These are phyloP conservation scores for Scolanthus callimorphus DNA, from an alignment of 92 coral and sea anemone species.

Conservation along the genomic window DNA sequence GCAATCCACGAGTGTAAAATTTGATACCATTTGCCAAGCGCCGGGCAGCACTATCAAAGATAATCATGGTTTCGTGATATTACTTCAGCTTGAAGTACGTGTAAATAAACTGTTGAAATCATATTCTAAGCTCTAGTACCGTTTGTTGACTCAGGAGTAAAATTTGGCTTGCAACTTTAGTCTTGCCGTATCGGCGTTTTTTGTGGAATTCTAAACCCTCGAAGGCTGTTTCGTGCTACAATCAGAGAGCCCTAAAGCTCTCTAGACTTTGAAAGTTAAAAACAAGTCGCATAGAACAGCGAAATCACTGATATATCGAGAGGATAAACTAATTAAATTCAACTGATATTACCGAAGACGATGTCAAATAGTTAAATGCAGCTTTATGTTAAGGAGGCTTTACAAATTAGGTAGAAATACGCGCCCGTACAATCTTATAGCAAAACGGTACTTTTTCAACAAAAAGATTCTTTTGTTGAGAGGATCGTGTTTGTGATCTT, in stretches of 20 bases:
- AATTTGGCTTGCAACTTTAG: background rate
- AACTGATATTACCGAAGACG: constrained; percentile 12
- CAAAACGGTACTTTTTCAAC: no score
- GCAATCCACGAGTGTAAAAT: background rate
- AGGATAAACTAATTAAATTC: constrained; percentile 31
- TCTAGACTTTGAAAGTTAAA: background rate
- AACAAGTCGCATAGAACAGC: constrained; percentile 12
- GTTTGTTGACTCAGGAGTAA: background rate
- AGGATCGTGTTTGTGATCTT: background rate
- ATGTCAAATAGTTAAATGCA: constrained; percentile 15
- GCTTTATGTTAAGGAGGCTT: constrained; percentile 8
- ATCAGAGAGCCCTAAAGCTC: background rate
- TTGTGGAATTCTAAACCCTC: background rate
- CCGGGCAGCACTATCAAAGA: background rate
- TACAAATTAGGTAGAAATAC: constrained; percentile 4
- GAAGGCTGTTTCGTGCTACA: background rate
- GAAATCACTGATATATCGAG: background rate
- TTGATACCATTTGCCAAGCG: background rate
- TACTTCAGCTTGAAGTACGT: background rate
- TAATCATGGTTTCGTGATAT: background rate
- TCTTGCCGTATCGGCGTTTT: background rate
- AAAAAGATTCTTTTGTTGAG: no score
- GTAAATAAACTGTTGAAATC: background rate
- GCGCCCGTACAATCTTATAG: no score
- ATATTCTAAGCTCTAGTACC: background rate